Evolutionary conservation across 2,113 vertebrate species (phyloP).

Genomic region (Pungitius pungitius): DNA sequence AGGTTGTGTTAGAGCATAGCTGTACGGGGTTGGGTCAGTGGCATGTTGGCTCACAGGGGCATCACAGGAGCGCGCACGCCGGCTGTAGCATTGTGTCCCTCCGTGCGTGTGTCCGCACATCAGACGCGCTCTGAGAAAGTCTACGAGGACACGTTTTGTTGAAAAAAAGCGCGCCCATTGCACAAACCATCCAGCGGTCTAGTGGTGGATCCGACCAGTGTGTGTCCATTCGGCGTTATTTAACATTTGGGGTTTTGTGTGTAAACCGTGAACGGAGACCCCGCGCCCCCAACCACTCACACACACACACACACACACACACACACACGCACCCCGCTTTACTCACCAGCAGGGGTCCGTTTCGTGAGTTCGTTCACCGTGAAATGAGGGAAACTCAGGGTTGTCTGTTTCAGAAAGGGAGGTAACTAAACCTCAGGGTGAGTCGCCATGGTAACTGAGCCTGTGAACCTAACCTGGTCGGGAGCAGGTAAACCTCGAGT

Average conservation of each 20-base stretch:
- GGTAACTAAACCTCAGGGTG: too few species aligned
- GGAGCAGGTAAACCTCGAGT: too few species aligned
- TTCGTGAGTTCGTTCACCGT: too few species aligned
- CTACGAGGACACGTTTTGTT: background rate
- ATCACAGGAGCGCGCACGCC: conserved; percentile 2
- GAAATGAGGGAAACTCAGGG: too few species aligned
- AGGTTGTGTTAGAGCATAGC: conserved; percentile 63
- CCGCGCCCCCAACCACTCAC: background rate
- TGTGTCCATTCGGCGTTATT: fast-evolving
- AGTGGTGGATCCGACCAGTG: background rate
- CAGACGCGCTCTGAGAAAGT: background rate
- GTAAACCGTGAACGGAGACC: background rate
- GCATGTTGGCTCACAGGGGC: conserved; percentile 38
- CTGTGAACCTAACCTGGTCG: too few species aligned
- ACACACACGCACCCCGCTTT: background rate
- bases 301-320: too few species aligned
- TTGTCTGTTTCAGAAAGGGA: too few species aligned
- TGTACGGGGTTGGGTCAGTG: conserved; percentile 60
- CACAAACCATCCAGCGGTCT: background rate
- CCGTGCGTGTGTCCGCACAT: background rate
- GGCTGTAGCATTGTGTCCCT: background rate
- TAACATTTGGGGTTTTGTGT: background rate
- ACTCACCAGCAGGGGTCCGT: too few species aligned
- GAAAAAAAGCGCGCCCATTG: background rate
- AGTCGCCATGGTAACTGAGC: too few species aligned